Percentiles rank a stretch among this genome's conserved stretches.
Evolutionary conservation across 2,113 vertebrate genomes (phyloP).

Genomic region (Pseudolaguvia tuberculata): DNA sequence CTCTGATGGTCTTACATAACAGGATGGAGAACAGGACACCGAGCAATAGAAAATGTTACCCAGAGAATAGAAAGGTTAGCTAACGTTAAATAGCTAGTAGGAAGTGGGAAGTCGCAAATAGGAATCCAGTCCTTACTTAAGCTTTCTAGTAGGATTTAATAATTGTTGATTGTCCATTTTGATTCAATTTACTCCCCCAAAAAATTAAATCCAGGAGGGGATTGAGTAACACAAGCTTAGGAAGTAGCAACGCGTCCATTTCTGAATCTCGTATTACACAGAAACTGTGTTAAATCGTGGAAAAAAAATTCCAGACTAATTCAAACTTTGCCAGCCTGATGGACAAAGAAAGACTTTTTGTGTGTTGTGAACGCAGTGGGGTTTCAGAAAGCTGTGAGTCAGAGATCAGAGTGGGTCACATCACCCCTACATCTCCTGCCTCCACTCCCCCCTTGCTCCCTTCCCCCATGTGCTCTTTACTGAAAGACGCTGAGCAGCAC

Average conservation of each 20-base stretch:
- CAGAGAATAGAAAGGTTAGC: too few species aligned
- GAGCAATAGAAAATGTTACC: background rate
- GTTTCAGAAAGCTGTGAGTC: constrained; percentile 5
- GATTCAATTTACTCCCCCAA: too few species aligned
- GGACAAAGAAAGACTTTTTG: background rate
- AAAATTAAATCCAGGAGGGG: too few species aligned
- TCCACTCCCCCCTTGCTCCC: too few species aligned
- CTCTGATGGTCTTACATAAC: constrained; percentile 34
- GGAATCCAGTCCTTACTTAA: background rate
- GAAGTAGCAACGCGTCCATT: background rate
- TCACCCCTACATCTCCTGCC: background rate
- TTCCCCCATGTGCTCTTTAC: background rate
- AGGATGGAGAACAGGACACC: background rate
- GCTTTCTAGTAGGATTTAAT: too few species aligned
- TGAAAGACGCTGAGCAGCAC: constrained; percentile 17
- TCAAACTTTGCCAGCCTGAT: background rate
- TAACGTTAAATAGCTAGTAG: too few species aligned
- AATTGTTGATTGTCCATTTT: too few species aligned
- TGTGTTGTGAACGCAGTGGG: constrained; percentile 1
- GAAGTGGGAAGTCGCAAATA: background rate
- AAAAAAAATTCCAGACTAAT: constrained; percentile 9
- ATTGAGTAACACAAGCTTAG: background rate
- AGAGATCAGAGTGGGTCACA: constrained; percentile 1
- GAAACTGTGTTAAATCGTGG: background rate
- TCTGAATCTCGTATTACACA: background rate